Evolutionary conservation across 2,113 vertebrate species (phyloP), one percentile per base, ranked within the genome.

Genomic region (Nycticryphes semicollaris): DNA sequence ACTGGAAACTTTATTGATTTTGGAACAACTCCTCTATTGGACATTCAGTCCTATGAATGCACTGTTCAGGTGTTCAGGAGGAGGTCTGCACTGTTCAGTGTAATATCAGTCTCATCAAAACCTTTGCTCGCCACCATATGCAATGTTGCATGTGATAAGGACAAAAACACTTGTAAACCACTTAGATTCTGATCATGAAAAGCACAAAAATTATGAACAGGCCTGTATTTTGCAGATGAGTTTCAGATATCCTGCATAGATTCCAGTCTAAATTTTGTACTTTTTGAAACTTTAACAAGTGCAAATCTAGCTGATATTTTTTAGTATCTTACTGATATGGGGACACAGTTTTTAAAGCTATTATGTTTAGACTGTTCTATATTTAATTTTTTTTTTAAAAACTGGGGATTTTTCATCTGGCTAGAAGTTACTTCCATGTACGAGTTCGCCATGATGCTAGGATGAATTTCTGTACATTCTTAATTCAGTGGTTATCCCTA

Each of bases 401-500:
- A 10, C 2, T 28, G 5, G 15, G 28, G 7, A 1, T 2, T 30
- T 39, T 3, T 5, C 33, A 15, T 2, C 13, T 73, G 12, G 22
- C 43, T 91, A 84, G 37, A 79, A 76, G 23, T 43, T 87, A 33
- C 13, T 66, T 83, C 14, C 8, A 47, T 47, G 47, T 47, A 19
- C 19, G 21, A 84, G 18, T 73, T 75, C 31, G 48, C 3, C 1
- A 23, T 20, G 31, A 53, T 69, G 37, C 25, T 86, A 6, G 28
- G 24, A n/a, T 43, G 31, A 64, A 23, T 62, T 83, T 54, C 73
- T 33, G 30, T 16, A 57, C 12, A 10, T 30, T 67, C 15, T 14
- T 35, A 57, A 54, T 77, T 80, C 28, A 86, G 43, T 47, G 85
- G 20, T 21, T 69, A 48, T 19, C 28, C 21, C 24, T 31, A 14